Evolutionary conservation across 1,140 invertebrate species (phyloP).

Genomic region (Pachypeltis micranthus): DNA sequence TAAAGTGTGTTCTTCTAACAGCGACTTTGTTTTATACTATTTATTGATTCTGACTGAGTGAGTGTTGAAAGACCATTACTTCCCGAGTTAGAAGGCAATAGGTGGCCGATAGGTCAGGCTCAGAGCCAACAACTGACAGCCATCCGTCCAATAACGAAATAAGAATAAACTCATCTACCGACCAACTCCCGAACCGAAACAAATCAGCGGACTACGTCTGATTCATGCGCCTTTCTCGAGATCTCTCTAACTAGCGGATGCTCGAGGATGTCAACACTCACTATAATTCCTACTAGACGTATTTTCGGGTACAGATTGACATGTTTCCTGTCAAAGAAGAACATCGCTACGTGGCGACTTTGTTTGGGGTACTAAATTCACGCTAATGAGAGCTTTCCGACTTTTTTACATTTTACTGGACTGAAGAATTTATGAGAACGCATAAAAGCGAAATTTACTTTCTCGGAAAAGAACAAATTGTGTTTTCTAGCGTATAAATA

Average conservation of each 20-base stretch:
- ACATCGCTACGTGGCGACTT: too few relatives aligned
- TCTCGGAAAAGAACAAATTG: too few relatives aligned
- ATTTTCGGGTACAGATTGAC: too few relatives aligned
- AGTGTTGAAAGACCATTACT: not conserved
- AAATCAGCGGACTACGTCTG: not conserved
- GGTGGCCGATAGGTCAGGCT: not conserved
- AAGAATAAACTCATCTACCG: not conserved
- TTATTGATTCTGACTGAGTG: not conserved
- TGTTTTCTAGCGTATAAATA: too few relatives aligned
- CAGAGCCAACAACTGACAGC: not conserved
- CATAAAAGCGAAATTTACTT: too few relatives aligned
- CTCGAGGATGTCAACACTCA: not conserved
- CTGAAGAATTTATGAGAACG: too few relatives aligned
- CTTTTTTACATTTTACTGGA: too few relatives aligned
- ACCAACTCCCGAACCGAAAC: not conserved
- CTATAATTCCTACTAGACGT: not conserved
- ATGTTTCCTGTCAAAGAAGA: too few relatives aligned
- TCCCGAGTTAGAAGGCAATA: not conserved
- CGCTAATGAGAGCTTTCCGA: too few relatives aligned
- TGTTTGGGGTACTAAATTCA: too few relatives aligned
- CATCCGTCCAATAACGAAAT: not conserved
- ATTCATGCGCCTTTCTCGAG: not conserved
- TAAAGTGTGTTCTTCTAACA: too few relatives aligned
- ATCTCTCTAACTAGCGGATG: not conserved
- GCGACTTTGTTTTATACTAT: too few relatives aligned